Evolutionary conservation across 2,113 vertebrate species (phyloP).

Genomic region (Epinephelus fuscoguttatus): DNA sequence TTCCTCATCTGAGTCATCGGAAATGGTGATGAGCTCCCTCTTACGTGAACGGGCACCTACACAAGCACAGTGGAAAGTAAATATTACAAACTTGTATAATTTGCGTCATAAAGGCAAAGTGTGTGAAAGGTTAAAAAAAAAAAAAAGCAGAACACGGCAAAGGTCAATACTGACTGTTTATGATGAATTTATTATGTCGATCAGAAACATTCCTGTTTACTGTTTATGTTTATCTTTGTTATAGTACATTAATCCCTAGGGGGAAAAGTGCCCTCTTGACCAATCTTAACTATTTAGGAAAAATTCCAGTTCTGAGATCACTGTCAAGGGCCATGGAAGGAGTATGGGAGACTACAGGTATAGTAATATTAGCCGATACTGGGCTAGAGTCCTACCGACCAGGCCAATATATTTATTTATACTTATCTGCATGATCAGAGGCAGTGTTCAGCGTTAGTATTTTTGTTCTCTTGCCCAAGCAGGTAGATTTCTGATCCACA

Average conservation of each 20-base stretch:
- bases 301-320: background rate
- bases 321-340: too few relatives aligned
- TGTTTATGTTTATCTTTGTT: background rate
- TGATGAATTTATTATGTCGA: background rate
- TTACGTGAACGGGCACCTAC: slow-evolving; percentile 69
- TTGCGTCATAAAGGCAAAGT: background rate
- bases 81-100: background rate
- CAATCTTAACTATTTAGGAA: background rate
- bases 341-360: too few relatives aligned
- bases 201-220: background rate
- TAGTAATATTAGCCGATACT: too few relatives aligned
- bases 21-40: slow-evolving; percentile 90
- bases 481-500: too few relatives aligned
- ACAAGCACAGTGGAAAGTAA: background rate
- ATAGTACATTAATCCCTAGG: background rate
- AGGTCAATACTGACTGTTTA: background rate
- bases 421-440: background rate
- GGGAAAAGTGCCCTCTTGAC: background rate
- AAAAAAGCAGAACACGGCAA: background rate
- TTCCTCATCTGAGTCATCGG: slow-evolving; percentile 95
- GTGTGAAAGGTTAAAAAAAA: background rate
- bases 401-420: background rate
- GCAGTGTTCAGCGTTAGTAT: too few relatives aligned
- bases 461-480: too few relatives aligned
- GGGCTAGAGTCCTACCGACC: too few relatives aligned